Base-by-base conservation (phyloP, 1,140 invertebrate genomes). In the Lysiphlebus fabarum region DNA sequence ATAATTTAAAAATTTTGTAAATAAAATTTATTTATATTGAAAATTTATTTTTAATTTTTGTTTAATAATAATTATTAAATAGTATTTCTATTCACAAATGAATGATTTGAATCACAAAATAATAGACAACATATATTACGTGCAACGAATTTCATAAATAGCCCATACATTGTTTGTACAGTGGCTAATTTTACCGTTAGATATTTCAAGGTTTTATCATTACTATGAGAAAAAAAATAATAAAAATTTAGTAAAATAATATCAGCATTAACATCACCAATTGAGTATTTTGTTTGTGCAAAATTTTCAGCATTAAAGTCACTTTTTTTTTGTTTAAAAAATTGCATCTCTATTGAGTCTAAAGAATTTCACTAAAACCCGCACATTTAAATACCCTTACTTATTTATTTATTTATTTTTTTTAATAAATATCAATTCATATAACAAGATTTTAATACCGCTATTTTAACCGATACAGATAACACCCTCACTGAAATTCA, bases 261-360 rank as follows among this genome's bases (percentile, higher is more conserved):
- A n/a, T n/a, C n/a, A n/a, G 10, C 33, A 26, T 17, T 49, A 49
- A 17, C 7, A 34, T 49, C 47, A 34, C 8, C 47, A 49, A n/a
- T 26, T 4, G 6, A 1, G 47, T 49, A 51, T 59, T 41, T 60
- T 50, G 43, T 53, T 14, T 65, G 8, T 64, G 40, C 58, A 53
- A n/a, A 11, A 47, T 11, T 34, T 36, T 11, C 7, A 10, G 62
- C 65, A 66, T 69, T 61, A 14, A 69, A 65, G 36, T 69, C 65
- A 51, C 49, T 33, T 7, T 4, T 8, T 40, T 6, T 49, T 10
- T n/a, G 33, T 9, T 14, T 11, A 34, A 34, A 8, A 34, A 49
- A 7, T 14, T 10, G 6, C 1, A 49, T 36, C 10, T 5, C 47
- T 34, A n/a, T n/a, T 26, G 7, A 11, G 2, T 26, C 17, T 2